Conservation (phyloP, 2,888 invertebrate genomes). For the Tortrix viridana region DNA sequence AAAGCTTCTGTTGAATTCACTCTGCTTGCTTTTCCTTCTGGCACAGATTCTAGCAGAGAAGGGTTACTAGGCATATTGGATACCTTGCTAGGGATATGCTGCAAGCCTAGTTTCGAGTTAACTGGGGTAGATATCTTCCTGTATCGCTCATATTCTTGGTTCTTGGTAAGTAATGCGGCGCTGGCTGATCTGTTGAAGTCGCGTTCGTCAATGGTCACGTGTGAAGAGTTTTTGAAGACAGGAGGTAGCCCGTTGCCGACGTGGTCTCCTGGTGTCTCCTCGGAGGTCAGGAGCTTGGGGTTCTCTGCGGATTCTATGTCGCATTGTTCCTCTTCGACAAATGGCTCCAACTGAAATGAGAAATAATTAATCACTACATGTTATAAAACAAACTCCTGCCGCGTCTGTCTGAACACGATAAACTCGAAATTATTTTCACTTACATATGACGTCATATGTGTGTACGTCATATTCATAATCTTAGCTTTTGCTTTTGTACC, state of each 20-base stretch:
- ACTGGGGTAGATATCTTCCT: slow-evolving; percentile 69
- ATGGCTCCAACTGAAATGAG: slow-evolving; percentile 61
- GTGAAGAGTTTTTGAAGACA: slow-evolving; percentile 61
- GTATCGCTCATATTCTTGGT: slow-evolving; percentile 49
- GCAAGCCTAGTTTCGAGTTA: slow-evolving; percentile 75
- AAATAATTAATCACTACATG: too few relatives aligned
- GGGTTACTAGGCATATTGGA: slow-evolving; percentile 86
- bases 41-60: slow-evolving; percentile 87
- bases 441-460: too few relatives aligned
- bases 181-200: slow-evolving; percentile 88
- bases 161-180: slow-evolving; percentile 84
- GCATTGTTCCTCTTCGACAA: slow-evolving; percentile 67
- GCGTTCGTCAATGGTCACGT: slow-evolving; percentile 55
- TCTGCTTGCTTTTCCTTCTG: slow-evolving; percentile 82
- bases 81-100: slow-evolving; percentile 84
- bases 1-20: slow-evolving; percentile 70
- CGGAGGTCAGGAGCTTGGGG: slow-evolving; percentile 62
- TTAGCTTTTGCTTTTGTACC: too few relatives aligned
- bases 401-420: too few relatives aligned
- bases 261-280: slow-evolving; percentile 55
- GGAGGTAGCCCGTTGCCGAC: slow-evolving; percentile 70
- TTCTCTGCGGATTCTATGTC: slow-evolving; percentile 56
- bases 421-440: too few relatives aligned
- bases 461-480: too few relatives aligned
- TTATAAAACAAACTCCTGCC: too few relatives aligned